Evolutionary conservation across 2,113 vertebrate species (phyloP), one percentile per base, ranked within the genome.

Genomic region (Lethenteron reissneri): DNA sequence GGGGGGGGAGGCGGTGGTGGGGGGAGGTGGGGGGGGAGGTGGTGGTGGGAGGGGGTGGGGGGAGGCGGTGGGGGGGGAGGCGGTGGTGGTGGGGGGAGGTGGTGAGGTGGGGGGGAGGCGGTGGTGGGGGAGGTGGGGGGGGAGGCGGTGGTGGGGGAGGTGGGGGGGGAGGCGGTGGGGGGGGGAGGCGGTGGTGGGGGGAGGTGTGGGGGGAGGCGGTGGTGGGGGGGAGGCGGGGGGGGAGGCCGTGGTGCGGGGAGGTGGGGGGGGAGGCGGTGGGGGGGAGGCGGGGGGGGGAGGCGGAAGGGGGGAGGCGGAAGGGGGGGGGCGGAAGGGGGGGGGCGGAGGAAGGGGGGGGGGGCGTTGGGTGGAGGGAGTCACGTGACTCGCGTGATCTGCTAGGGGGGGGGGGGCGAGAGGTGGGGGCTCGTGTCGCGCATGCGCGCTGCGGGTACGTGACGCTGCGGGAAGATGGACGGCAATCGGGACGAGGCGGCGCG

Each of bases 401-500:
- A 3, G 3, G 4, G 2, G 60, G 60, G 14, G 3, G 13, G 60
- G 60, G 3, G 17, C 1, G 13, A 14, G 60, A 64, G 17, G 14
- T 15, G 60, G 60, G n/a, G 60, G 41, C 41, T 41, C 41, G 41
- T 41, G 41, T 41, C 41, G 41, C 41, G 41, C 41, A 41, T 41
- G 41, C 41, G 41, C 41, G 41, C 41, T 41, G 41, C 41, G 41
- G 41, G 41, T 41, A 41, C 41, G 41, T 41, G 41, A 41, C 41
- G 41, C 41, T 41, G 41, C 41, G 41, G 41, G 73, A 77, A 72
- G 70, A 95, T 95, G 92, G 90, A 95, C 83, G 86, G 90, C 72
- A 97, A 97, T 79, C 83, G 85, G 76, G 92, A 97, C 76, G 91
- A 97, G 78, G 92, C 91, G n/a, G 87, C 89, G 77, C 90, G 86